These are phyloP conservation scores for Brachyhypopomus gauderio DNA, from an alignment of 2,113 vertebrate species.

Conservation along the genomic window DNA sequence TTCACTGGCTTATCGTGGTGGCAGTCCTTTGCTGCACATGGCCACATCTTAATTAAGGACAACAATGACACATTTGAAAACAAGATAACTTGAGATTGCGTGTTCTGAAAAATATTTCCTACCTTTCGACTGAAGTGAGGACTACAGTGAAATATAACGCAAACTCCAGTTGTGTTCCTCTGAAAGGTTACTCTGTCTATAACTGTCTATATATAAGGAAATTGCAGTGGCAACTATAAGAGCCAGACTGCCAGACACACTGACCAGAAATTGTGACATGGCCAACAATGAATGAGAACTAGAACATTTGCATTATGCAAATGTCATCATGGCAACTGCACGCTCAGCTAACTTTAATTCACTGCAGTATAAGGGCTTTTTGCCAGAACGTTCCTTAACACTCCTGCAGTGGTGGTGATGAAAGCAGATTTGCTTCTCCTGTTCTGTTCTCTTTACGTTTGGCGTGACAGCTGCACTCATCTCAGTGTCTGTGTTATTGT, in stretches of 20 bases:
- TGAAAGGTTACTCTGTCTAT: neutral
- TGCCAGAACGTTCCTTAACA: neutral
- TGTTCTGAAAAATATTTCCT: too few species aligned
- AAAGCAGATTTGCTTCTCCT: too few species aligned
- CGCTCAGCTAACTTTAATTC: neutral
- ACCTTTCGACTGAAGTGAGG: too few species aligned
- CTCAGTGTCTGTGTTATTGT: neutral
- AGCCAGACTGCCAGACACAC: neutral
- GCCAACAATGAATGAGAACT: neutral
- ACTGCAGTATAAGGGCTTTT: neutral
- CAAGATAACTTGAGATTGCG: too few species aligned
- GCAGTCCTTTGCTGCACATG: too few species aligned
- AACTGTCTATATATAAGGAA: neutral
- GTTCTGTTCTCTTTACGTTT: neutral
- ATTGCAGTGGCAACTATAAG: neutral
- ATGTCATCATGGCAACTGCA: neutral
- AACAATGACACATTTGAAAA: too few species aligned
- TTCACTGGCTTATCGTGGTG: too few species aligned
- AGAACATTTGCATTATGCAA: neutral
- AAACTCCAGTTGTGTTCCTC: neutral
- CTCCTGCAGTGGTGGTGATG: neutral
- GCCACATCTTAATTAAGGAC: too few species aligned
- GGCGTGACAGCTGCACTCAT: neutral
- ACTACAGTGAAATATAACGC: neutral
- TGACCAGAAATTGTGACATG: neutral